Evolutionary conservation across 2,888 invertebrate genomes (phyloP).

Genomic region (Eristalis pertinax): DNA sequence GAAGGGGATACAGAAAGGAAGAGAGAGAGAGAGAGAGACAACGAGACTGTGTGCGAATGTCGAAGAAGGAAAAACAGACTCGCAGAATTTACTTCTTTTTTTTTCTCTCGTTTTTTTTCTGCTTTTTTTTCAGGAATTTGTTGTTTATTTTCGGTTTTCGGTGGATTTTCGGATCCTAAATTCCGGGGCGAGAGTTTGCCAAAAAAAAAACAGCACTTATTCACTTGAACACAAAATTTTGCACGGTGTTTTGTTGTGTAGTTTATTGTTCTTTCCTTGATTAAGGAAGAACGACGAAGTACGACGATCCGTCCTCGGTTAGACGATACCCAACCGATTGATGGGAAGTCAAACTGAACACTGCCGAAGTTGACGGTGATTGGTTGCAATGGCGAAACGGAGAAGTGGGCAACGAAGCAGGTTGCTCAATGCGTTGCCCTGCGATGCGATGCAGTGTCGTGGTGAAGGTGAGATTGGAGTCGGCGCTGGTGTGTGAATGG

Average conservation of each 20-base stretch:
- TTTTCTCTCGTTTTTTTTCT: neutral
- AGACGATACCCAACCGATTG: slow-evolving; percentile 40
- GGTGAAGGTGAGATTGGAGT: neutral
- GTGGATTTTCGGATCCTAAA: neutral
- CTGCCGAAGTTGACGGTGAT: slow-evolving; percentile 11
- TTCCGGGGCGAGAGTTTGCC: neutral
- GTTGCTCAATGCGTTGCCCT: neutral
- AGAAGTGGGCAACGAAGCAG: neutral
- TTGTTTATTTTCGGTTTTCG: neutral
- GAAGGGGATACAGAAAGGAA: neutral
- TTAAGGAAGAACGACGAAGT: slow-evolving; percentile 33
- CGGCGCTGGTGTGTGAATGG: neutral
- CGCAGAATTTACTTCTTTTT: neutral
- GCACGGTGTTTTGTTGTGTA: neutral
- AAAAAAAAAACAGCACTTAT: neutral
- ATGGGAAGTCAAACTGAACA: slow-evolving; percentile 42
- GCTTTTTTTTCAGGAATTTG: neutral
- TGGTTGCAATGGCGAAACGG: neutral
- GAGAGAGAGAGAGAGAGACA: neutral
- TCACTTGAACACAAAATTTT: neutral
- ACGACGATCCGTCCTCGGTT: slow-evolving; percentile 27
- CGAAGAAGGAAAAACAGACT: no score
- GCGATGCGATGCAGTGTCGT: neutral
- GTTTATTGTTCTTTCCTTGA: neutral
- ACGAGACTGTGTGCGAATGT: neutral